Evolutionary conservation across 2,113 vertebrate species (phyloP), one percentile per base, ranked within the genome.

Genomic region (Myrmecophaga tridactyla): DNA sequence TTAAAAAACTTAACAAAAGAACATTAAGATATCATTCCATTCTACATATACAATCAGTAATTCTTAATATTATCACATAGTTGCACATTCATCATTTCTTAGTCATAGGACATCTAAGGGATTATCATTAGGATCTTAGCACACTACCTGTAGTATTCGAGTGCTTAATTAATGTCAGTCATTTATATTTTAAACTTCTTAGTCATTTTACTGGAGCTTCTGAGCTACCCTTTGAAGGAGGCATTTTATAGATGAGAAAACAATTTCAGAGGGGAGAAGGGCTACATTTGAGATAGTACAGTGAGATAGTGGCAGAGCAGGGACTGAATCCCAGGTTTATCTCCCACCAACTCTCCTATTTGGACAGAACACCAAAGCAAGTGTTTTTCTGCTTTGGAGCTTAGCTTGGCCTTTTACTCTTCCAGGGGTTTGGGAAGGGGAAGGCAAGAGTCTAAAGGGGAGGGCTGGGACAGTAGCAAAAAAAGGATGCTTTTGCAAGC

Each of bases 221-320:
- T 56, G 20, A 89, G 48, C 60, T 87, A 1, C 53, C 7, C 91
- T 84, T 94, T 96, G 89, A 95, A 81, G 85, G 84, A 84, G 21
- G 72, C 31, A 11, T 69, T 90, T 88, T 88, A 62, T 56, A 88
- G 62, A 29, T 73, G 62, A 36, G 53, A 63, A 77, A 80, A 51
- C 20, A 84, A 53, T 20, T 70, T 76, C 23, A 81, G 51, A 69
- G 60, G 36, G 17, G 29, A 43, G 81, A 87, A 53, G 6, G n/a
- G 17, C n/a, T 23, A 8, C 85, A 17, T 53, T 69, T 87, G 70
- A 94, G 78, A 31, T 48, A 36, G 43, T 39, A 63, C 7, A 75
- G 18, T 83, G 41, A 95, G 58, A 60, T 9, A 18, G 56, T 70
- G 73, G 87, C 88, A 89, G 56, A 77, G 65, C 17, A 46, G 60